Conservation (phyloP, 1,140 invertebrate species). For the Samia ricini region DNA sequence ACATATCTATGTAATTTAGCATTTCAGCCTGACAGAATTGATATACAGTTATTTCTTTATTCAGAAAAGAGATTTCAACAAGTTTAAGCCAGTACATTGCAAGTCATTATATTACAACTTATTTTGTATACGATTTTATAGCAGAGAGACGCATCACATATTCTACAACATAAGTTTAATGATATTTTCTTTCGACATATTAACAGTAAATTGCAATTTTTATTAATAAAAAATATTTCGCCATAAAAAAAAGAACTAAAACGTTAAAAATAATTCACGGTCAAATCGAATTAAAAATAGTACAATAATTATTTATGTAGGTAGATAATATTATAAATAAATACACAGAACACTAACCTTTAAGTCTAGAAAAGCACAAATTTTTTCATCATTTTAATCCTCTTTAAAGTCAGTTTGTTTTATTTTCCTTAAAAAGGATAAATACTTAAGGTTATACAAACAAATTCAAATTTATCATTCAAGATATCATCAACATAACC, state of each 20-base stretch:
- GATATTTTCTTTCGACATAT: not conserved
- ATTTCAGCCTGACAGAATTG: not conserved
- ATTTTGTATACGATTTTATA: constrained; percentile 45
- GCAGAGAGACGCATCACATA: constrained; percentile 44
- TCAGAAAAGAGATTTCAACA: not conserved
- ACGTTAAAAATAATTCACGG: too few relatives aligned
- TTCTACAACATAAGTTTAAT: constrained; percentile 40
- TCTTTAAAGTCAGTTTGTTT: too few relatives aligned
- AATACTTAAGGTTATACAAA: not conserved
- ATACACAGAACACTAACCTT: too few relatives aligned
- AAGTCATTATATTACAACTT: constrained; percentile 24
- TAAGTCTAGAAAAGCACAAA: too few relatives aligned
- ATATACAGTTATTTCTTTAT: not conserved
- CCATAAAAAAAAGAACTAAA: too few relatives aligned
- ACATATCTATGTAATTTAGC: not conserved
- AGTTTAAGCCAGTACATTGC: constrained; percentile 35
- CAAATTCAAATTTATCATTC: too few relatives aligned
- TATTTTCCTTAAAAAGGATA: too few relatives aligned
- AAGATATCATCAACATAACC: too few relatives aligned
- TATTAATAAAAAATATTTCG: not conserved
- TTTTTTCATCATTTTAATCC: too few relatives aligned
- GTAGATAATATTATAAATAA: too few relatives aligned
- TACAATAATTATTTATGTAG: too few relatives aligned
- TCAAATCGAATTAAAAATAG: too few relatives aligned
- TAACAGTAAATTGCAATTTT: not conserved